Evolutionary conservation across 2,797 vertebrate genomes (phyloP).

Genomic region (Hephaestus fuliginosus): DNA sequence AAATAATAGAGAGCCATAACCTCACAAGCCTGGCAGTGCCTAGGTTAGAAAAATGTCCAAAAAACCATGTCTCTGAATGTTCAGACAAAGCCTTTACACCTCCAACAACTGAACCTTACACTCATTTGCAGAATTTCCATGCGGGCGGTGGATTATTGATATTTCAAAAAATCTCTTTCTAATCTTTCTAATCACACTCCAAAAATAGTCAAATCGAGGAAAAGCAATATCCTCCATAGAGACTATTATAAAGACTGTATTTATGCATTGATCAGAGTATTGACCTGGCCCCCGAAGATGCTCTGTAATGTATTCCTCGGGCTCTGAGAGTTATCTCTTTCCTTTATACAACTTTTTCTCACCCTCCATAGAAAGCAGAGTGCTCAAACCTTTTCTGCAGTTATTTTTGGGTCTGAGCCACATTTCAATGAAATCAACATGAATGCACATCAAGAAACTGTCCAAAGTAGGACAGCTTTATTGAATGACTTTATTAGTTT

Average conservation of each 20-base stretch:
- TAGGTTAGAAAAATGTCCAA: conserved; percentile 24
- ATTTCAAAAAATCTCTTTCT: neutral
- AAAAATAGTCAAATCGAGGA: conserved; percentile 39
- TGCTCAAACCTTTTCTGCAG: neutral
- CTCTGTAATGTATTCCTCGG: conserved; percentile 15
- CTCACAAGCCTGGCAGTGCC: conserved; percentile 32
- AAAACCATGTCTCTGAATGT: conserved; percentile 17
- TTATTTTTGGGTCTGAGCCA: neutral
- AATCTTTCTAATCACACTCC: conserved; percentile 22
- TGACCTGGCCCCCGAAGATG: conserved; percentile 33
- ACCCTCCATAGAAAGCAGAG: neutral
- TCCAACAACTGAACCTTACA: conserved; percentile 1
- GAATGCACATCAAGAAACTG: neutral
- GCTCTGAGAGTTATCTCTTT: conserved; percentile 28
- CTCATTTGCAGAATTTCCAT: conserved; percentile 28
- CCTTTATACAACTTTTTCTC: conserved; percentile 32
- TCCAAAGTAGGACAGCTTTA: neutral
- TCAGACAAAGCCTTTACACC: conserved; percentile 24
- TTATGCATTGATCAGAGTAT: conserved; percentile 53
- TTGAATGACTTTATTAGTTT: neutral
- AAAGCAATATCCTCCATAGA: conserved; percentile 30
- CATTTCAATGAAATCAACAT: conserved; percentile 10
- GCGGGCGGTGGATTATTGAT: conserved; percentile 41
- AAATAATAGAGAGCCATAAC: conserved; percentile 70
- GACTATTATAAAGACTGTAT: conserved; percentile 42